These are phyloP conservation scores for Celastrina argiolus DNA, from an alignment of 2,888 invertebrate species.

Conservation along the genomic window DNA sequence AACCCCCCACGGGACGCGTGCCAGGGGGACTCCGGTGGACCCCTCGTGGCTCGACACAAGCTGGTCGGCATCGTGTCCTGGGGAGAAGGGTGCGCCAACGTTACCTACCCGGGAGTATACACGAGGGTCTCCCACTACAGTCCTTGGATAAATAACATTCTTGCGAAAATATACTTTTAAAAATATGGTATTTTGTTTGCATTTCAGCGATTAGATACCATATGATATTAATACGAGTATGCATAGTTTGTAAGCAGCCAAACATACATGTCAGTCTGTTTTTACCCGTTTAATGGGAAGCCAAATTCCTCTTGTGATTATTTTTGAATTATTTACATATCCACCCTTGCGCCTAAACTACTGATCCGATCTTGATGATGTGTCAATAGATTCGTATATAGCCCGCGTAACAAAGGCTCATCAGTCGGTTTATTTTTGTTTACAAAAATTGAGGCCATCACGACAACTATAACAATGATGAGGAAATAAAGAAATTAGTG, in stretches of 20 bases:
- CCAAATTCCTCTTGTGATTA: too few relatives aligned
- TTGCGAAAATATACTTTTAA: slow-evolving; percentile 19
- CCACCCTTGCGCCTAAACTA: too few relatives aligned
- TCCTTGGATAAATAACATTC: slow-evolving; percentile 50
- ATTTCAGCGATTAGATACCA: not conserved
- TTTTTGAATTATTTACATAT: too few relatives aligned
- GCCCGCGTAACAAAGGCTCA: too few relatives aligned
- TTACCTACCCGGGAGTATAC: slow-evolving; percentile 76
- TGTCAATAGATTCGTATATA: too few relatives aligned
- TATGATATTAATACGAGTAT: not conserved
- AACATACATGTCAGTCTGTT: too few relatives aligned
- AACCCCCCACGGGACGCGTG: slow-evolving; percentile 64
- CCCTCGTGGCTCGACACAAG: slow-evolving; percentile 62
- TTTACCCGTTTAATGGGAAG: too few relatives aligned
- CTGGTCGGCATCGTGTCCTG: slow-evolving; percentile 77
- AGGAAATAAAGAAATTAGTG: not conserved
- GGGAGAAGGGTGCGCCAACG: slow-evolving; percentile 76
- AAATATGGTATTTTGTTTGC: not conserved
- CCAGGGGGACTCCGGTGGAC: slow-evolving; percentile 80
- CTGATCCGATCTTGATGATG: too few relatives aligned
- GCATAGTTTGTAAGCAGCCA: too few relatives aligned
- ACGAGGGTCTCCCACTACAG: slow-evolving; percentile 65
- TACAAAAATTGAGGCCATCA: not conserved
- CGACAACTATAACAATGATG: not conserved
- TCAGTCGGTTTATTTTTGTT: not conserved